Evolutionary conservation across 2,113 vertebrate genomes (phyloP).

Genomic region (western clawed frog (Xenopus tropicalis)): DNA sequence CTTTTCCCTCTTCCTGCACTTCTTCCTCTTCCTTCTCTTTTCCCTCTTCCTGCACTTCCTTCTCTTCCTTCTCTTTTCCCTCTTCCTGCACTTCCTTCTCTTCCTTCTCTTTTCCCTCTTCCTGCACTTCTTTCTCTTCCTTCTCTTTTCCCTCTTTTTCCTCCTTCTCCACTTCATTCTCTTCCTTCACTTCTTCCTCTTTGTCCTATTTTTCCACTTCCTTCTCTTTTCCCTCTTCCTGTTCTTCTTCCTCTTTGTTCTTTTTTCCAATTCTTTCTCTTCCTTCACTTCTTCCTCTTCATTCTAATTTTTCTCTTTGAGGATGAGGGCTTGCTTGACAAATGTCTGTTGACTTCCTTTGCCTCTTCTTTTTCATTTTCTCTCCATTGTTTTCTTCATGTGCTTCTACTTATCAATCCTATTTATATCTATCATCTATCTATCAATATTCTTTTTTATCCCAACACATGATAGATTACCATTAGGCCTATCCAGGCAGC

Average conservation of each 20-base stretch:
- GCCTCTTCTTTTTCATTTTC: no score
- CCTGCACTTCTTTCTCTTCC: not conserved
- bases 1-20: not conserved
- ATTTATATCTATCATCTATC: no score
- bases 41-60: not conserved
- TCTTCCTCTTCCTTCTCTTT: not conserved
- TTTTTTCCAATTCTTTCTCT: not conserved
- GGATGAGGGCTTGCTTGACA: no score
- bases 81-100: not conserved
- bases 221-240: no score
- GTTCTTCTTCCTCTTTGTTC: not conserved
- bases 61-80: not conserved
- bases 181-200: not conserved
- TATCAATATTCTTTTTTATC: no score
- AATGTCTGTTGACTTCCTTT: no score
- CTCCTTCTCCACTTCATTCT: not conserved
- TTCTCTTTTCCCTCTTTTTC: not conserved
- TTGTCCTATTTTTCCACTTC: not conserved
- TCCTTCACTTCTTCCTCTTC: not conserved
- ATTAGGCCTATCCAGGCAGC: no score
- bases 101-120: no score
- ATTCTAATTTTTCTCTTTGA: no score
- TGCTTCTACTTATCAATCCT: no score
- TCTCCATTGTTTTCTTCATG: no score
- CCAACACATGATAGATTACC: no score